These are phyloP conservation scores for Netelia melanura DNA, from an alignment of 2,888 invertebrate species.

Conservation along the genomic window DNA sequence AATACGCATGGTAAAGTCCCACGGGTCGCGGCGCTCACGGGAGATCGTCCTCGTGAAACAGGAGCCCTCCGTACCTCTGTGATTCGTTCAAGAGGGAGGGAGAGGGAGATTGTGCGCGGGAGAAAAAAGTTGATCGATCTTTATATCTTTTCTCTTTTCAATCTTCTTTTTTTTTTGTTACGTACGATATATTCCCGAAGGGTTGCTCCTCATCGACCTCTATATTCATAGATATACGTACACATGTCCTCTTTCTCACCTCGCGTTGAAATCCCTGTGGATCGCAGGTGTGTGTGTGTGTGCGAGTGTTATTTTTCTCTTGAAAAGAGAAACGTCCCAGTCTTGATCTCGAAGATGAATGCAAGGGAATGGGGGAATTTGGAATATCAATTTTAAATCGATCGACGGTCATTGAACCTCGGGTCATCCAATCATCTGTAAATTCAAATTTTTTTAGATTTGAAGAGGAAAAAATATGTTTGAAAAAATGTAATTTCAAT, in stretches of 20 bases:
- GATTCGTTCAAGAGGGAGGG: conserved; percentile 22
- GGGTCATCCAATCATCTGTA: neutral
- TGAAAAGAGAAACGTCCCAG: conserved; percentile 16
- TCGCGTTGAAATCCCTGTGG: conserved; percentile 41
- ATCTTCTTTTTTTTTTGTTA: no score
- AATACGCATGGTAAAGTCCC: conserved; percentile 80
- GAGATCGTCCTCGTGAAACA: conserved; percentile 59
- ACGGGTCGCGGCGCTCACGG: conserved; percentile 76
- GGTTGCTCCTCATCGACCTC: conserved; percentile 59
- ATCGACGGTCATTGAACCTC: conserved; percentile 48
- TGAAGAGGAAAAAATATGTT: neutral
- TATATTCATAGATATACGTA: neutral
- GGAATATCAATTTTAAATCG: conserved; percentile 45
- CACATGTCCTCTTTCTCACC: conserved; percentile 32
- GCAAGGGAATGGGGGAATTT: neutral
- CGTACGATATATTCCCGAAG: conserved; percentile 32
- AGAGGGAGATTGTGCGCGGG: neutral
- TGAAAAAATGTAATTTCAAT: neutral
- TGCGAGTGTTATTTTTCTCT: conserved; percentile 12
- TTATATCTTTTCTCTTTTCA: conserved; percentile 8
- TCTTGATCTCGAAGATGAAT: neutral
- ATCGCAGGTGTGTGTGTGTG: conserved; percentile 37
- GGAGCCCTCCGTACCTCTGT: conserved; percentile 54
- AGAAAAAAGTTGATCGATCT: conserved; percentile 61
- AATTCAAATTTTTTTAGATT: neutral